Evolutionary conservation across 2,888 invertebrate species (phyloP), one percentile per base, ranked within the genome.

Genomic region (Anoncus sp.): DNA sequence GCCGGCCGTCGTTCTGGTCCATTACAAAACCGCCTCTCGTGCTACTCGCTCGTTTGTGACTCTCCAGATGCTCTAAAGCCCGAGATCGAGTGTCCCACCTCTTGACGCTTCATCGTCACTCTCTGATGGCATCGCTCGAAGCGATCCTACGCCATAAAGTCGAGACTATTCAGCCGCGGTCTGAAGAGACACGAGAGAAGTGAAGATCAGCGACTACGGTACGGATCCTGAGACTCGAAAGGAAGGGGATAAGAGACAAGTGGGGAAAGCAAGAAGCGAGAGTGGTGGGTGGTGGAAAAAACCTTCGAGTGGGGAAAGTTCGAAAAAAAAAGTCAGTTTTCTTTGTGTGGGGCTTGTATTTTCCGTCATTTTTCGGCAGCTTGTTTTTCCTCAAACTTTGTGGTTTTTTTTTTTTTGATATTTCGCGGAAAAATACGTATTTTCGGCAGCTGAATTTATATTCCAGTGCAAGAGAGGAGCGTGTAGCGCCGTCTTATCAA

Each of bases 21-120:
- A 47, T 62, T 60, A 35, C n/a, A 35, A 35, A 38, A 35, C 24
- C 16, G 16, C 38, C 57, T 20, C 57, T 31, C 53, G 60, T 40
- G 18, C 57, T 12, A 16, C 38, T 4, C 16, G 1, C 16, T 7
- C 38, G n/a, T 57, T 62, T 59, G 66, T 66, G 59, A 71, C 45
- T 62, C n/a, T 62, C 60, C 71, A 72, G 71, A 79, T 63, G 72
- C 60, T 49, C 7, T n/a, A 31, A 75, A 65, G 57, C 40, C 35
- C 38, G 66, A 47, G 43, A 38, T 69, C 57, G 59, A 71, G 71
- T 38, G 22, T 35, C 35, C n/a, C 40, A 63, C 12, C 51, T 51
- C 71, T 45, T 22, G 51, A 59, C 65, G 51, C 43, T 60, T 43
- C 43, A 31, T 59, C 47, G 27, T 12, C 43, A 24, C 31, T 10